A percentile compares a stretch with the other conserved stretches of the same genome.
phyloP scores from a whole-genome alignment of 35 echinoderm and acorn worm species.

The Chiridota heheva region DNA sequence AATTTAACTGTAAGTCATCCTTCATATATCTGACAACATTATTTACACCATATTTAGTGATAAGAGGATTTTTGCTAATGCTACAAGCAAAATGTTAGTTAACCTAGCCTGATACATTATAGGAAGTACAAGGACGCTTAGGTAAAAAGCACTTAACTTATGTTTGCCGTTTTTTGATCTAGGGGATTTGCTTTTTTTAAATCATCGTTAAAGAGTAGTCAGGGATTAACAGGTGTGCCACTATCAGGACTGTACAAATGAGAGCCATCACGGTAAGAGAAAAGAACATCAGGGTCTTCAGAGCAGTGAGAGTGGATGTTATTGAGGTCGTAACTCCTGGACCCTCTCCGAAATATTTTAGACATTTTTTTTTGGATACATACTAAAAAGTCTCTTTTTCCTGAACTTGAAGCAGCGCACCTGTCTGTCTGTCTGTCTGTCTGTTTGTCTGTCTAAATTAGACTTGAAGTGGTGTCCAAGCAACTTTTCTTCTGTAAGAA shows the following conservation, averaged over 20 bases:
- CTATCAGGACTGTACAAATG: neutral
- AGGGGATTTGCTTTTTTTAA: constrained; percentile 38
- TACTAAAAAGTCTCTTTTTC: constrained; percentile 30
- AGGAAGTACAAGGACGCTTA: neutral
- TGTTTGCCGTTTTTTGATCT: constrained; percentile 14
- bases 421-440: too few relatives aligned
- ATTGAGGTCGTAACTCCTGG: constrained; percentile 46
- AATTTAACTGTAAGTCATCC: constrained; percentile 5
- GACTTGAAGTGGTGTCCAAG: constrained; percentile 11
- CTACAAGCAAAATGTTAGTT: constrained; percentile 11
- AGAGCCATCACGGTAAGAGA: constrained; percentile 15
- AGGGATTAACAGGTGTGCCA: neutral
- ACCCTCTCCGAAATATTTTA: constrained; percentile 12
- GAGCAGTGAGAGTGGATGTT: neutral
- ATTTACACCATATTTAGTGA: constrained; percentile 46
- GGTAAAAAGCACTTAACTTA: constrained; percentile 32
- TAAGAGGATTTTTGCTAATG: neutral
- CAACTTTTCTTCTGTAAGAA: neutral
- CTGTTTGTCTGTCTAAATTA: too few relatives aligned
- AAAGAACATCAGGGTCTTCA: constrained; percentile 8
- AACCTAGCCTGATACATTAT: constrained; percentile 25
- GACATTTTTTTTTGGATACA: too few relatives aligned
- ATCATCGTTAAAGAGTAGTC: constrained; percentile 39
- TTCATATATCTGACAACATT: neutral
- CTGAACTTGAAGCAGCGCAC: neutral